Evolutionary conservation across 2,888 invertebrate genomes (phyloP).

Genomic region (Chrysolina haemoptera): DNA sequence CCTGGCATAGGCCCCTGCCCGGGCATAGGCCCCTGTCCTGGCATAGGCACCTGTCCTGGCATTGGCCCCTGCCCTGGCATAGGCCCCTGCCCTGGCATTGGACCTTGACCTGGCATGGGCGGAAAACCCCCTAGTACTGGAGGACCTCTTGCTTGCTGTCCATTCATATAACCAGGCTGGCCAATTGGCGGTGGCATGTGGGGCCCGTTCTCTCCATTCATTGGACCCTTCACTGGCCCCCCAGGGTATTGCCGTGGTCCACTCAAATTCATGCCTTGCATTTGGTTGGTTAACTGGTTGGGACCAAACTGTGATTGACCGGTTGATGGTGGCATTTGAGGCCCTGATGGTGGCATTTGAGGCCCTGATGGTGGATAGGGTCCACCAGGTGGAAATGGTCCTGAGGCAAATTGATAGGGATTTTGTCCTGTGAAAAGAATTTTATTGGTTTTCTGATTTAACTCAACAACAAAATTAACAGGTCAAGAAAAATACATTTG

Average conservation of each 20-base stretch:
- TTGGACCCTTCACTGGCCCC: constrained; percentile 56
- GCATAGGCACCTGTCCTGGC: constrained; percentile 57
- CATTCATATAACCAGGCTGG: constrained; percentile 60
- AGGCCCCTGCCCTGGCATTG: constrained; percentile 48
- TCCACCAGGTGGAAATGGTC: constrained; percentile 36
- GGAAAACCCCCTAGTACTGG: constrained; percentile 54
- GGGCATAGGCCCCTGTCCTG: constrained; percentile 55
- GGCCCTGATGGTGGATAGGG: constrained; percentile 12
- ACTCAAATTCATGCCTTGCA: constrained; percentile 68
- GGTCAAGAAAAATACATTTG: too few species aligned
- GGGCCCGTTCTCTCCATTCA: constrained; percentile 66
- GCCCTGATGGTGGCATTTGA: constrained; percentile 33
- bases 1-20: constrained; percentile 54
- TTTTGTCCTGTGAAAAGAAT: constrained; percentile 26
- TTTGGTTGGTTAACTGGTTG: constrained; percentile 65
- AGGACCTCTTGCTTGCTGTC: constrained; percentile 56
- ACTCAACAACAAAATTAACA: too few species aligned
- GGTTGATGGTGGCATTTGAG: constrained; percentile 44
- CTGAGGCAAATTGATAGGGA: constrained; percentile 38
- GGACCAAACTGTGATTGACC: constrained; percentile 52
- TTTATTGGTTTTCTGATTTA: too few species aligned
- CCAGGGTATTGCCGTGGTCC: constrained; percentile 62
- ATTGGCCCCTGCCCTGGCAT: constrained; percentile 48
- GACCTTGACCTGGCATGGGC: constrained; percentile 42
- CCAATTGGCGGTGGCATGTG: constrained; percentile 71